A percentile compares a stretch with the other conserved stretches of the same genome.
Evolutionary conservation across 2,888 invertebrate species (phyloP).

Genomic region (Allygus modestus): DNA sequence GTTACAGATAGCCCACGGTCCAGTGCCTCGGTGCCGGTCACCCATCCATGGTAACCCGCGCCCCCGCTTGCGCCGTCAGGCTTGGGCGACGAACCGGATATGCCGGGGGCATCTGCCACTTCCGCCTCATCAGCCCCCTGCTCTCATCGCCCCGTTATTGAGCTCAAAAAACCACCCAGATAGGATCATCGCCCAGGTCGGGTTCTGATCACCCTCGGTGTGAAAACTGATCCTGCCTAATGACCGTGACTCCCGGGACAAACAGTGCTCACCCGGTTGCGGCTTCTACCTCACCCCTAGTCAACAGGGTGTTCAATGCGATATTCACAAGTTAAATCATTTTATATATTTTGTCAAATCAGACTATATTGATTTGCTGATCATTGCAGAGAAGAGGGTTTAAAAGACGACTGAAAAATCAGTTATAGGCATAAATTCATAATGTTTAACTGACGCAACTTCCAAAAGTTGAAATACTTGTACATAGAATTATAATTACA

Average conservation of each 20-base stretch:
- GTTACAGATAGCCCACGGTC: not conserved
- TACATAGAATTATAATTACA: no score
- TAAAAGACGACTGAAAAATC: no score
- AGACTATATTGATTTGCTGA: no score
- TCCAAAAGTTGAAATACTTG: no score
- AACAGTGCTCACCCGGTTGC: not conserved
- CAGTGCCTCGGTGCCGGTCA: not conserved
- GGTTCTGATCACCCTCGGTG: slow-evolving; percentile 16
- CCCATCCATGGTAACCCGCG: slow-evolving; percentile 14
- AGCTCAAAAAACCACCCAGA: slow-evolving; percentile 11
- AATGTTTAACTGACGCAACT: no score
- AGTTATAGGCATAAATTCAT: no score
- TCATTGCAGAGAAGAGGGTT: no score
- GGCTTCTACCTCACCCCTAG: no score
- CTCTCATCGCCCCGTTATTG: slow-evolving; percentile 32
- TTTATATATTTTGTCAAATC: no score
- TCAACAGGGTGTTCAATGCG: no score
- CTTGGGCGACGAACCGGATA: slow-evolving; percentile 42
- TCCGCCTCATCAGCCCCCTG: slow-evolving; percentile 38
- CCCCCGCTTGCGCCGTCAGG: slow-evolving; percentile 7
- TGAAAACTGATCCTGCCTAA: slow-evolving; percentile 30
- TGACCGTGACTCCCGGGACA: slow-evolving; percentile 16
- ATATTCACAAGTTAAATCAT: no score
- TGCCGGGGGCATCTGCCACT: slow-evolving; percentile 48
- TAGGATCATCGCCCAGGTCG: slow-evolving; percentile 10